These are phyloP conservation scores for Agrilus cyanescens DNA, from an alignment of 2,888 invertebrate species.

Conservation along the genomic window DNA sequence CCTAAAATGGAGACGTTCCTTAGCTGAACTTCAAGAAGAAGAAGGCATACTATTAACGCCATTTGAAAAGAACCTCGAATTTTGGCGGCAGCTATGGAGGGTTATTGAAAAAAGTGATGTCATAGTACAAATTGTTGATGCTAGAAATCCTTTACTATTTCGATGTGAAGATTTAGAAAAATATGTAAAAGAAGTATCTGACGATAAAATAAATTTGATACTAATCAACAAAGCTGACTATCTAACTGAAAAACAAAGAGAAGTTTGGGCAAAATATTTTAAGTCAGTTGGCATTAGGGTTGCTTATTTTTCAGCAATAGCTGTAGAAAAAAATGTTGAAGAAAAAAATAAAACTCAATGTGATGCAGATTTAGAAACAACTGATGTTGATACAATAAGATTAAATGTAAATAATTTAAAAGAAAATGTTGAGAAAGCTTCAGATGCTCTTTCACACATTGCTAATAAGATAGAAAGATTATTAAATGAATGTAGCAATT, in stretches of 20 bases:
- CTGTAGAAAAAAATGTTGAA: conserved; percentile 38
- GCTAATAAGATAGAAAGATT: conserved; percentile 38
- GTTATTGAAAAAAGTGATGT: conserved; percentile 95
- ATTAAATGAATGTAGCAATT: neutral
- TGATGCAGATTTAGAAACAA: conserved; percentile 14
- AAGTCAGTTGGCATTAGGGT: conserved; percentile 52
- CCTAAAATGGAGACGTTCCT: conserved; percentile 76
- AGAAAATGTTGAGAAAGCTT: conserved; percentile 42
- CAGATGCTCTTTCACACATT: conserved; percentile 43
- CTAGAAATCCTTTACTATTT: conserved; percentile 79
- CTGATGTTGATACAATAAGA: conserved; percentile 35
- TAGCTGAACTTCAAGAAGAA: conserved; percentile 67
- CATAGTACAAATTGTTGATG: conserved; percentile 90
- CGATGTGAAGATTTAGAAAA: conserved; percentile 84
- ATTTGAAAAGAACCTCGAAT: conserved; percentile 93
- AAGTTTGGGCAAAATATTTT: conserved; percentile 80
- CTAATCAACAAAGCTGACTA: conserved; percentile 95
- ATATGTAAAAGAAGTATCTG: conserved; percentile 68
- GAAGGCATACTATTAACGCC: conserved; percentile 83
- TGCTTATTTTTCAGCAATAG: conserved; percentile 85
- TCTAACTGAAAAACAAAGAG: conserved; percentile 66
- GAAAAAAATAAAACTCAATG: conserved; percentile 13
- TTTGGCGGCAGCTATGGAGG: conserved; percentile 98
- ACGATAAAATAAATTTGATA: conserved; percentile 64
- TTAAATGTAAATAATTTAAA: conserved; percentile 41